phyloP scores from a whole-genome alignment of 2,888 invertebrate species.

The Callinectes sapidus region DNA sequence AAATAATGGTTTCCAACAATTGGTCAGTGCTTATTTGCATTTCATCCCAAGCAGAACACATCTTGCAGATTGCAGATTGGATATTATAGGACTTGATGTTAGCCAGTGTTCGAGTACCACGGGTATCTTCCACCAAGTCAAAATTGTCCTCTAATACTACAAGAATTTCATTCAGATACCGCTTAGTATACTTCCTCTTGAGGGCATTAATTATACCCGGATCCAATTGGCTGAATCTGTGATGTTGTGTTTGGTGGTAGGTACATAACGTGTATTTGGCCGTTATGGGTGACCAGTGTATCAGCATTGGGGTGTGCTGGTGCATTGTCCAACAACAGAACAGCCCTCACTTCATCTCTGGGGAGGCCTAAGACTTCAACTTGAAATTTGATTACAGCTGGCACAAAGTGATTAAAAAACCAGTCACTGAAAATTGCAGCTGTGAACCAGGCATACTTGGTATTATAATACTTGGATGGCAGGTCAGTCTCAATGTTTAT shows the following conservation, averaged over 20 bases:
- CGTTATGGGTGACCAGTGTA: background rate
- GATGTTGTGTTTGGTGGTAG: background rate
- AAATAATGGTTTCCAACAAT: constrained; percentile 16
- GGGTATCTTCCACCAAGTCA: background rate
- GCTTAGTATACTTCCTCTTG: background rate
- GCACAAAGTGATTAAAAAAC: background rate
- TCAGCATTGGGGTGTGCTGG: constrained; percentile 7
- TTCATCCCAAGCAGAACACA: background rate
- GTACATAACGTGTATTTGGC: background rate
- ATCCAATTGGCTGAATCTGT: background rate
- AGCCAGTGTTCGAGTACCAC: background rate
- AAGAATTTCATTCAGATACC: background rate
- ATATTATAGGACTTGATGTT: background rate
- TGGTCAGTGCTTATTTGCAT: background rate
- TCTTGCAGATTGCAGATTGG: background rate
- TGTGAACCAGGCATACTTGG: constrained; percentile 15
- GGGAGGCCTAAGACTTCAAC: background rate
- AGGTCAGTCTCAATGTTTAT: background rate
- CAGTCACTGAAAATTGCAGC: background rate
- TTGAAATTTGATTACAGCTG: background rate
- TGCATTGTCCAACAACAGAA: constrained; percentile 21
- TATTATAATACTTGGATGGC: background rate
- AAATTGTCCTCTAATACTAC: background rate
- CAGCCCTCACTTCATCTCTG: background rate
- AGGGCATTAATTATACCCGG: background rate